A percentile compares a stretch with the other conserved stretches of the same genome.
phyloP scores from a whole-genome alignment of 2,797 vertebrate genomes.

The Rhinella marina region DNA sequence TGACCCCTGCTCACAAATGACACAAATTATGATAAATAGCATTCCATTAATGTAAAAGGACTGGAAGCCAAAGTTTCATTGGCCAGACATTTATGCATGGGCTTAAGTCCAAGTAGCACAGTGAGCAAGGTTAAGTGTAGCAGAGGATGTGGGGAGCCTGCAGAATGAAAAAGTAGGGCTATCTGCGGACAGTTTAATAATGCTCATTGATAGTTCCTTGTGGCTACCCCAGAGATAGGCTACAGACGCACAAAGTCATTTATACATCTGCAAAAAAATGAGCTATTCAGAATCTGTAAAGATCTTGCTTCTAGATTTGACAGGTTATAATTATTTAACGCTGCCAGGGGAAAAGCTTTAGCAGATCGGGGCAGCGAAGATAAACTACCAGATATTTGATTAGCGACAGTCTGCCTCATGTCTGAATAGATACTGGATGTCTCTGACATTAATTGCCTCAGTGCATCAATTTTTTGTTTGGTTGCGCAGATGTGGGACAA shows the following conservation, averaged over 20 bases:
- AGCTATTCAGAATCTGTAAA: constrained; percentile 50
- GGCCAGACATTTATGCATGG: constrained; percentile 26
- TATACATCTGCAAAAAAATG: constrained; percentile 48
- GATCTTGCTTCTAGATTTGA: constrained; percentile 53
- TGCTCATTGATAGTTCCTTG: constrained; percentile 40
- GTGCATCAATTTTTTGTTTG: constrained; percentile 46
- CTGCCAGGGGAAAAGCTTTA: constrained; percentile 43
- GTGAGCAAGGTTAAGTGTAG: constrained; percentile 44
- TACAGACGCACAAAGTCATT: constrained; percentile 1
- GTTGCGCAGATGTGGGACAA: constrained; percentile 51
- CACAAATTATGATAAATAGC: constrained; percentile 50
- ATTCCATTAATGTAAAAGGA: constrained; percentile 22
- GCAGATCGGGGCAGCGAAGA: constrained; percentile 38
- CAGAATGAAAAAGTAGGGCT: neutral
- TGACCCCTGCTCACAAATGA: constrained; percentile 40
- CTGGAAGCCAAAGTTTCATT: constrained; percentile 27
- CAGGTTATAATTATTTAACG: constrained; percentile 56
- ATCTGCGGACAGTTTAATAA: neutral
- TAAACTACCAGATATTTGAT: constrained; percentile 55
- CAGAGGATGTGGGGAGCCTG: neutral
- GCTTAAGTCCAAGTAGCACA: constrained; percentile 39
- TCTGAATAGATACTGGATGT: constrained; percentile 30
- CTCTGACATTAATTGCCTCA: constrained; percentile 49
- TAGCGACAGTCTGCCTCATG: constrained; percentile 44
- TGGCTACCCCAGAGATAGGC: constrained; percentile 14